Evolutionary conservation across 2,888 invertebrate species (phyloP).

Genomic region (Liopterus haemorrhoidalis): DNA sequence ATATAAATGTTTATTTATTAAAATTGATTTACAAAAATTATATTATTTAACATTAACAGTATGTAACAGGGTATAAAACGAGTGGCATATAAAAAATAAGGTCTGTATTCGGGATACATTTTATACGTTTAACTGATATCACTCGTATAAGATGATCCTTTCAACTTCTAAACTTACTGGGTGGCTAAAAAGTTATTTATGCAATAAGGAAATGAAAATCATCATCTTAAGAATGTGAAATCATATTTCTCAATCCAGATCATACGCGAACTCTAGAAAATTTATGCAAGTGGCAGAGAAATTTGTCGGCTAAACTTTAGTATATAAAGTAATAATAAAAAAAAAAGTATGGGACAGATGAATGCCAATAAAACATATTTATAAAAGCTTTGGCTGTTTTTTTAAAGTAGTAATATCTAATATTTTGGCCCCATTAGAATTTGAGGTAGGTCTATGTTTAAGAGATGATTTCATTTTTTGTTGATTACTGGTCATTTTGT

Average conservation of each 20-base stretch:
- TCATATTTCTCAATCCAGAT: background rate
- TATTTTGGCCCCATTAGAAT: slow-evolving; percentile 52
- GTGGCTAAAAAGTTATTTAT: too few relatives aligned
- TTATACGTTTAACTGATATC: too few relatives aligned
- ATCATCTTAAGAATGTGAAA: slow-evolving; percentile 3
- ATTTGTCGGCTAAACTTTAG: background rate
- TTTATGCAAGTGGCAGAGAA: background rate
- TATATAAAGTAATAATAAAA: slow-evolving; percentile 5
- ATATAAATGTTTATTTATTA: too few relatives aligned
- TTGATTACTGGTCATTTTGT: background rate
- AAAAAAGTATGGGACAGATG: too few relatives aligned
- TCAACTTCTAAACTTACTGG: too few relatives aligned
- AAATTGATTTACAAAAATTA: too few relatives aligned
- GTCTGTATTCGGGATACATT: too few relatives aligned
- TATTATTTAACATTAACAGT: too few relatives aligned
- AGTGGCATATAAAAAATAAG: too few relatives aligned
- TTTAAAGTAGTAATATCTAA: slow-evolving; percentile 64
- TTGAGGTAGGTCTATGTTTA: background rate
- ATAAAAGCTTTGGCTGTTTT: slow-evolving; percentile 62
- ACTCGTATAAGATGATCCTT: too few relatives aligned
- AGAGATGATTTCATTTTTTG: background rate
- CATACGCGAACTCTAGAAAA: too few relatives aligned
- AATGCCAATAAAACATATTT: slow-evolving; percentile 28
- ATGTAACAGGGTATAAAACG: too few relatives aligned
- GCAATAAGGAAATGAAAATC: slow-evolving; percentile 17